Evolutionary conservation across 30 jellyfish, hydroid and myxozoan species (phyloP), one percentile per base, ranked within the genome.

Genomic region (Pelagia noctiluca): DNA sequence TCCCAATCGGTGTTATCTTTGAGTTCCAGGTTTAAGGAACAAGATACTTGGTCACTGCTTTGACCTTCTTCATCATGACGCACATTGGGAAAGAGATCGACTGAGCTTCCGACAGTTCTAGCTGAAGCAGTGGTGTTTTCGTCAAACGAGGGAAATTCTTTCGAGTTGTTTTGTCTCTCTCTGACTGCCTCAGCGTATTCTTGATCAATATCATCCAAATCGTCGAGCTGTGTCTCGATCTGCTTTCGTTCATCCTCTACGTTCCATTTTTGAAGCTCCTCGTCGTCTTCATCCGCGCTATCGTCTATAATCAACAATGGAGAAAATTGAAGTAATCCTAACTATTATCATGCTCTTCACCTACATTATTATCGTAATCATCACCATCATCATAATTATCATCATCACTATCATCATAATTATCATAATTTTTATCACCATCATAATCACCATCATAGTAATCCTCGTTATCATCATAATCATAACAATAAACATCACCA

Each of bases 221-320:
- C 93, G 4, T 81, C 90, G 49, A 42, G 3, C 10, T 65, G 54
- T 24, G 38, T 63, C 35, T 88, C 97, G 8, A 88, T 13, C 35
- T 80, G 97, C 25, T 54, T 80, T 24, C 88, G 75, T 11, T 33
- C 72, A 13, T 88, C 97, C 7, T 75, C 94, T 34, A 23, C 85
- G 47, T 88, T 88, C 97, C 97, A 88, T 54, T 88, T 80, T 48
- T 64, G 50, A 8, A 88, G 21, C 50, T 88, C 97, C 24, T 75
- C 90, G 50, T 80, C 97, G 33, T 75, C 88, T 13, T 62, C 75
- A 2, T 62, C 89, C 26, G 52, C 76, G 2, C 16, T 42, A 42
- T 42, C 57, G 16, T 16, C 16, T 42, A 16, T 5, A 42, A 8
- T 16, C 16, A 16, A 8, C 8, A 42, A 42, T 42, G 16, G 16